Percentiles rank a stretch among this genome's conserved stretches.
Evolutionary conservation across 2,888 invertebrate species (phyloP).

Genomic region (Drosophila infuscata): DNA sequence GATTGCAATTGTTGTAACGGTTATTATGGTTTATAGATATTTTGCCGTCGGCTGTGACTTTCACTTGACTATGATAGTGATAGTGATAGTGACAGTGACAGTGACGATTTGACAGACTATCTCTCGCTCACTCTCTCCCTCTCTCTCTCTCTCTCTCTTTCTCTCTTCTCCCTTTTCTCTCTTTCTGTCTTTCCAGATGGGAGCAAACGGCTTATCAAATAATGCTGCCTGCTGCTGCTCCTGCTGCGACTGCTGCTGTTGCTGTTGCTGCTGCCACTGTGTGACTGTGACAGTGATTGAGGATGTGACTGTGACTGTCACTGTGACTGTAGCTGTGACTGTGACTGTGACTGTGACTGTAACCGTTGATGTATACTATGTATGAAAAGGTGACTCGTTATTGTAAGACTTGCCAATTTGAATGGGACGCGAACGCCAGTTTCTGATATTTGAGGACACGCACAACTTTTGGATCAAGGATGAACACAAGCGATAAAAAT

Average conservation of each 20-base stretch:
- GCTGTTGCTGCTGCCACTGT: background rate
- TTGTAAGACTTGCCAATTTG: constrained; percentile 14
- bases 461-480: constrained; percentile 12
- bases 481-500: constrained; percentile 21
- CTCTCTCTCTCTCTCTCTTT: background rate
- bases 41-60: constrained; percentile 21
- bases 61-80: constrained; percentile 2
- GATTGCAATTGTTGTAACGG: constrained; percentile 10
- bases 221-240: background rate
- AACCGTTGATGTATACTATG: background rate
- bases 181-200: background rate
- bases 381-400: constrained; percentile 1
- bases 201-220: background rate
- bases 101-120: background rate
- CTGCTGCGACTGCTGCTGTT: background rate
- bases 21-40: constrained; percentile 6
- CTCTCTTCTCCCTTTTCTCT: background rate
- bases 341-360: background rate
- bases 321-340: background rate
- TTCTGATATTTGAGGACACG: background rate
- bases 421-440: constrained; percentile 15
- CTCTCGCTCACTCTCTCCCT: background rate
- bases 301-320: constrained; percentile 7
- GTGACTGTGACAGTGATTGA: background rate
- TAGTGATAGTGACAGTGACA: background rate